These are phyloP conservation scores for Cervus canadensis DNA, from an alignment of 2,113 vertebrate genomes.

Conservation along the genomic window DNA sequence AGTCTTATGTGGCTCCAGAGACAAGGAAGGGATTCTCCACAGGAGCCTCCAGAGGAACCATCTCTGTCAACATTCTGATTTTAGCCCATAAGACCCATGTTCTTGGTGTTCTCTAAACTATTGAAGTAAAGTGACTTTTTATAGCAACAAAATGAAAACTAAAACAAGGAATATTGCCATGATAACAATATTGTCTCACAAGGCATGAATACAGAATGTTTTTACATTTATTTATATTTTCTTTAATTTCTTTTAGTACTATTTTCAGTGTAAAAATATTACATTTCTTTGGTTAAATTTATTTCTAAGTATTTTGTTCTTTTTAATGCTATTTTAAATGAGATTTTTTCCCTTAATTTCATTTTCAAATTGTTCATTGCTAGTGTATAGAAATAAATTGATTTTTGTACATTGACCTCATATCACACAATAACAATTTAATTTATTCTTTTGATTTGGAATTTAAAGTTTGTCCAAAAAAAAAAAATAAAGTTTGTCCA, in stretches of 20 bases:
- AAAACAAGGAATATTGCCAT: neutral
- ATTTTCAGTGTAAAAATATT: neutral
- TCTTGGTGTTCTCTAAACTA: neutral
- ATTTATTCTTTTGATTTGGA: neutral
- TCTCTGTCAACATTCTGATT: neutral
- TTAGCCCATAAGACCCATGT: neutral
- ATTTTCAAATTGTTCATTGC: neutral
- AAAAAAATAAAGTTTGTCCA: neutral
- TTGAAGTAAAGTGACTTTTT: neutral
- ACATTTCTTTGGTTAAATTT: neutral
- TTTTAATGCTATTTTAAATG: neutral
- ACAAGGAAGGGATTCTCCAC: neutral
- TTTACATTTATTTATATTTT: neutral
- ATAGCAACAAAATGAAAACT: neutral
- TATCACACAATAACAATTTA: neutral
- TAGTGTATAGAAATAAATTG: neutral
- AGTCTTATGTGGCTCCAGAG: neutral
- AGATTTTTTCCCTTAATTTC: neutral
- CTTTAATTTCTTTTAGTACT: neutral
- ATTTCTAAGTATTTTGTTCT: neutral
- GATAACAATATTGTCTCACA: neutral
- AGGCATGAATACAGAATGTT: neutral
- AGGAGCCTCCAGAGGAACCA: neutral
- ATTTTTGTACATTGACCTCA: neutral
- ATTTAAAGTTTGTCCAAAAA: neutral